Percentiles rank a stretch among this genome's conserved stretches.
phyloP scores from a whole-genome alignment of 2,888 invertebrate species.

The Oligia latruncula region DNA sequence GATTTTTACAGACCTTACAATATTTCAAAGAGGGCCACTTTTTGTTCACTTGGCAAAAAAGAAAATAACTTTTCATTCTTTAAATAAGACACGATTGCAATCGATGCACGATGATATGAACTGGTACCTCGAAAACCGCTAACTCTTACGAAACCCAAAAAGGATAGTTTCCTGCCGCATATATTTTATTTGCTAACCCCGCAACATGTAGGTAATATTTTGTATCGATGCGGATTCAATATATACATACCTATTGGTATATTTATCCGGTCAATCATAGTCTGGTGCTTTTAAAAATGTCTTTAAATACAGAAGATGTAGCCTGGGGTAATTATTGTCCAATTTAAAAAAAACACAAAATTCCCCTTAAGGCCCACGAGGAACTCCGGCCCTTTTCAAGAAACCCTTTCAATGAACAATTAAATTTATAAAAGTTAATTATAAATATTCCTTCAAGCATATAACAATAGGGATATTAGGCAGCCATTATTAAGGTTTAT shows the following conservation, averaged over 20 bases:
- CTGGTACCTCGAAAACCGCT: slow-evolving; percentile 12
- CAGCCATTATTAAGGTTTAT: slow-evolving; percentile 9
- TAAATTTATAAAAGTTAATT: slow-evolving; percentile 18
- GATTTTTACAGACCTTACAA: background rate
- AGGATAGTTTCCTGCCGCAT: slow-evolving; percentile 1
- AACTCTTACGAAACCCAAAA: slow-evolving; percentile 5
- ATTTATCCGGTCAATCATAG: background rate
- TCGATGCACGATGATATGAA: background rate
- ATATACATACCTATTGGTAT: background rate
- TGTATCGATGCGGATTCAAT: slow-evolving; percentile 1
- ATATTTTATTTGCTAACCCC: slow-evolving; percentile 23
- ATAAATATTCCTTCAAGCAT: slow-evolving; percentile 7
- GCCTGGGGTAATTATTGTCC: background rate
- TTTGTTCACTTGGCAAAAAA: background rate
- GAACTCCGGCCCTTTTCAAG: background rate
- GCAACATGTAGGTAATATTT: background rate
- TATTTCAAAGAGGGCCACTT: background rate
- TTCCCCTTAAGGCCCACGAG: background rate
- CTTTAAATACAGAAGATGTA: background rate
- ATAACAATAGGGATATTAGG: background rate
- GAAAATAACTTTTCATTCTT: slow-evolving; percentile 1
- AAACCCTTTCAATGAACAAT: slow-evolving; percentile 20
- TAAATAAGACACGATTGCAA: background rate
- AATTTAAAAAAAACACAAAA: slow-evolving; percentile 19
- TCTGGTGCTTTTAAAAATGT: background rate